Evolutionary conservation across 2,797 vertebrate genomes (phyloP).

Genomic region (Ciconia nigra): DNA sequence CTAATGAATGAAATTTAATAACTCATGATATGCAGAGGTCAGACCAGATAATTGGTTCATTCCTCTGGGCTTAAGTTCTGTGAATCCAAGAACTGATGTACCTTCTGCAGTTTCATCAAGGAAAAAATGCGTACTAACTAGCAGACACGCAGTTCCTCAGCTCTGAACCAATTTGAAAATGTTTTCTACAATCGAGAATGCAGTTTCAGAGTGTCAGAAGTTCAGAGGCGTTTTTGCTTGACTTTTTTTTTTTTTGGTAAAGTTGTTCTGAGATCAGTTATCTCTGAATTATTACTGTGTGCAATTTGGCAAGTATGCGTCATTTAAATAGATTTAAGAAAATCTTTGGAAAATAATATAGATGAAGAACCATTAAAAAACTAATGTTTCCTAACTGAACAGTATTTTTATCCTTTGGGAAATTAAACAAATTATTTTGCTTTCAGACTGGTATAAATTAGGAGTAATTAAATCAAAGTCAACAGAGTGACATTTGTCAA

Average conservation of each 20-base stretch:
- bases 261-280: background rate
- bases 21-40: background rate
- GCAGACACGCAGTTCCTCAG: background rate
- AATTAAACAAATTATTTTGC: slow-evolving; percentile 5
- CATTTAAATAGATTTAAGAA: background rate
- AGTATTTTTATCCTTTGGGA: background rate
- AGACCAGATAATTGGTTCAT: slow-evolving; percentile 5
- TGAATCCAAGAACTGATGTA: background rate
- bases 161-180: background rate
- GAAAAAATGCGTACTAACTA: background rate
- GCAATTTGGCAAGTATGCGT: background rate
- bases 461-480: background rate
- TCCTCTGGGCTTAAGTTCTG: background rate
- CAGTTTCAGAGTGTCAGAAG: background rate
- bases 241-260: background rate
- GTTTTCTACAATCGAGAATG: background rate
- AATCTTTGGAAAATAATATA: background rate
- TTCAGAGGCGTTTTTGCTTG: background rate
- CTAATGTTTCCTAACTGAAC: background rate
- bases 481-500: background rate
- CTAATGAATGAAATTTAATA: slow-evolving; percentile 40
- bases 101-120: background rate
- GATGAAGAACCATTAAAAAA: background rate
- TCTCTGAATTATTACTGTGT: background rate
- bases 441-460: background rate